These are phyloP conservation scores for Odontesthes bonariensis DNA, from an alignment of 2,113 vertebrate species.

Conservation along the genomic window DNA sequence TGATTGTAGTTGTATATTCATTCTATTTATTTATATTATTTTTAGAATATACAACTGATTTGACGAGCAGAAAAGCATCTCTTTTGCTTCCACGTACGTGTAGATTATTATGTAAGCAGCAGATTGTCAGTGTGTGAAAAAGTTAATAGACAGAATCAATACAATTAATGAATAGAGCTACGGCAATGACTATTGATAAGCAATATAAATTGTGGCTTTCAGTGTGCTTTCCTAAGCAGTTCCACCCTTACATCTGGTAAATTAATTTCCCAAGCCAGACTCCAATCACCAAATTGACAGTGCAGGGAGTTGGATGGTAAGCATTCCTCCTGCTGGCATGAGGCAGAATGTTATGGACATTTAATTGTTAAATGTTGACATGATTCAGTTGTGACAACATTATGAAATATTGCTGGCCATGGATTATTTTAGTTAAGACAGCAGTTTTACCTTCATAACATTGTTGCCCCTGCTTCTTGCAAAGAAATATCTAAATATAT, in stretches of 20 bases:
- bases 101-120: constrained; percentile 47
- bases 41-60: neutral
- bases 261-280: constrained; percentile 66
- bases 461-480: neutral
- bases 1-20: neutral
- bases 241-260: constrained; percentile 48
- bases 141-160: constrained; percentile 44
- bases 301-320: constrained; percentile 27
- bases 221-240: constrained; percentile 54
- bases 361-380: constrained; percentile 3
- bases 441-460: neutral
- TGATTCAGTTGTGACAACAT: neutral
- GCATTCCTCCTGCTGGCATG: constrained; percentile 46
- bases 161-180: constrained; percentile 65
- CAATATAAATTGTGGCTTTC: constrained; percentile 50
- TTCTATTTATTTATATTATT: constrained; percentile 3
- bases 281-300: constrained; percentile 67
- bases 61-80: constrained; percentile 8
- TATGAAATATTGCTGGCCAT: neutral
- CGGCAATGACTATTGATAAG: constrained; percentile 73
- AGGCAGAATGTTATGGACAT: constrained; percentile 8
- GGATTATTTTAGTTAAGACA: neutral
- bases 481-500: neutral
- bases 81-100: constrained; percentile 24
- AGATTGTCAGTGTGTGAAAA: constrained; percentile 33